Evolutionary conservation across 2,113 vertebrate species (phyloP).

Genomic region (Melanocharis versteri): DNA sequence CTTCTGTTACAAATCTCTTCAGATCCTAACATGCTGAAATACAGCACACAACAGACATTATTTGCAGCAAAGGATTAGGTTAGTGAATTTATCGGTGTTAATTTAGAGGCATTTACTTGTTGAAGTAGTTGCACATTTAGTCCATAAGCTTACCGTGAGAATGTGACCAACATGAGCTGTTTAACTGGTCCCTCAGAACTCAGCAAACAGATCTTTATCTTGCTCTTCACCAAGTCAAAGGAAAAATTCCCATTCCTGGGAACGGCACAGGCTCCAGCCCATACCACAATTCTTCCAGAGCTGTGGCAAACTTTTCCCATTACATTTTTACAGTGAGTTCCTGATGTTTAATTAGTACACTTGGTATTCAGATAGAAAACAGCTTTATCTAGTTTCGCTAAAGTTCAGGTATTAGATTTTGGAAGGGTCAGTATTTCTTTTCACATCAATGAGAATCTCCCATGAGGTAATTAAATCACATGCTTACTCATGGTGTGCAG

Average conservation of each 20-base stretch:
- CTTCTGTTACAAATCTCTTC: not conserved
- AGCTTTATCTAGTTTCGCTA: not conserved
- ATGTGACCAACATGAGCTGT: constrained; percentile 25
- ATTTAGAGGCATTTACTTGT: not conserved
- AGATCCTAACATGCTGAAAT: not conserved
- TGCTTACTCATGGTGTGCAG: constrained; percentile 9
- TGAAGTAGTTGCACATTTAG: not conserved
- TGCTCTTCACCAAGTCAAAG: not conserved
- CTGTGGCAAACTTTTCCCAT: not conserved
- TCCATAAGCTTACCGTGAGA: not conserved
- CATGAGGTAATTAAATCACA: constrained; percentile 8
- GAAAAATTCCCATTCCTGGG: constrained; percentile 17
- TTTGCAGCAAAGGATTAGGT: not conserved
- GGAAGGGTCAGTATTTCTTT: not conserved
- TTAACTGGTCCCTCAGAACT: constrained; percentile 18
- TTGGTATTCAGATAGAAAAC: not conserved
- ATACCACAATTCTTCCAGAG: not conserved
- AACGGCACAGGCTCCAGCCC: not conserved
- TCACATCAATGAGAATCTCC: not conserved
- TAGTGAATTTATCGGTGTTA: not conserved
- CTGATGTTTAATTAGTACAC: not conserved
- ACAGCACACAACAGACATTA: not conserved
- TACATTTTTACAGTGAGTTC: not conserved
- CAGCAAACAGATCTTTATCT: constrained; percentile 25
- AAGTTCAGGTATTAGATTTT: not conserved